Conservation (phyloP, 2,797 vertebrate genomes). For the Neosilurus hyrtlii region DNA sequence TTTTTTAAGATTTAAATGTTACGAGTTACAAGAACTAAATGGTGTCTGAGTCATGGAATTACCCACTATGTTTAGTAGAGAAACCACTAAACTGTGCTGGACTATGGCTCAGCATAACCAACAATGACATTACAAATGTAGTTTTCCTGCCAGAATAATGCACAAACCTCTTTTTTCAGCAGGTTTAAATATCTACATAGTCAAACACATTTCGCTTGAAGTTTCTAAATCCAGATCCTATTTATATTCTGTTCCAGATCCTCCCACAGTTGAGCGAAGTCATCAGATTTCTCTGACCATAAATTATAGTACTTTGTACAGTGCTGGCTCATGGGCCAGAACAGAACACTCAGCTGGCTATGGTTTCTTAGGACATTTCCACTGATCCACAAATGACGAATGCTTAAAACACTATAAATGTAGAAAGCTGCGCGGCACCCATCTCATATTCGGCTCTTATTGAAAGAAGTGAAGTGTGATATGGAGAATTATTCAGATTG, state of each 20-base stretch:
- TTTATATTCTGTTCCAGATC: slow-evolving; percentile 5
- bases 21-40: not conserved
- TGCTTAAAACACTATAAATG: not conserved
- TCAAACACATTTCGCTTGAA: not conserved
- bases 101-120: not conserved
- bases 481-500: no score
- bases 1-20: not conserved
- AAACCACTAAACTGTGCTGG: not conserved
- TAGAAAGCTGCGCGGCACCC: not conserved
- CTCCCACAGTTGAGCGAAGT: not conserved
- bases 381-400: not conserved
- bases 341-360: not conserved
- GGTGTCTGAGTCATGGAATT: not conserved
- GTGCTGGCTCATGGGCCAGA: not conserved
- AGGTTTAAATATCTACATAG: no score
- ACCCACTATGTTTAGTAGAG: not conserved
- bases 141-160: slow-evolving; percentile 2
- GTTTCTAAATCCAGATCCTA: slow-evolving; percentile 3
- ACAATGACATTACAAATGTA: not conserved
- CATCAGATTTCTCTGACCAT: not conserved
- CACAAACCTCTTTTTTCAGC: not conserved
- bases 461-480: no score
- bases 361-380: not conserved
- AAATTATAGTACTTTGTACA: not conserved
- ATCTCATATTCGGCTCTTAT: not conserved